A percentile compares a stretch with the other conserved stretches of the same genome.
phyloP scores from a whole-genome alignment of 2,888 invertebrate species.

The Hedychridium roseum region DNA sequence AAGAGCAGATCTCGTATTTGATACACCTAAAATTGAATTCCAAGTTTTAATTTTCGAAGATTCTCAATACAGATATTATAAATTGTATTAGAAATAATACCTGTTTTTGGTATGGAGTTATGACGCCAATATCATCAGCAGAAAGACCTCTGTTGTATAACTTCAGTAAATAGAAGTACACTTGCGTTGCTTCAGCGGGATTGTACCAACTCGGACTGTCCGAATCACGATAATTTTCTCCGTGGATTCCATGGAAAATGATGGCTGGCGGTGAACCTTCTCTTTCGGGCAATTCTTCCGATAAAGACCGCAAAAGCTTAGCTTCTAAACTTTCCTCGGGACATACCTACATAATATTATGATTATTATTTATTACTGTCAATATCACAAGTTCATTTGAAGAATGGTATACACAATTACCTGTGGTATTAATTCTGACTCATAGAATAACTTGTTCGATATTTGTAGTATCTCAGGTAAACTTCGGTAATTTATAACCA shows the following conservation, averaged over 20 bases:
- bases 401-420: conserved; percentile 59
- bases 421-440: conserved; percentile 76
- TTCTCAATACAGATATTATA: conserved; percentile 1
- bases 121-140: conserved; percentile 82
- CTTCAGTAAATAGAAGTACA: conserved; percentile 71
- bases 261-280: conserved; percentile 66
- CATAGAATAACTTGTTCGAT: conserved; percentile 86
- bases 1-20: conserved; percentile 69
- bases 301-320: conserved; percentile 56
- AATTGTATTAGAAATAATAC: conserved; percentile 21
- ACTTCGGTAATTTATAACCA: conserved; percentile 88
- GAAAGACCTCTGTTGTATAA: conserved; percentile 73
- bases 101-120: conserved; percentile 92
- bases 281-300: conserved; percentile 56
- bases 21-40: conserved; percentile 65
- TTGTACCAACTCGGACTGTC: conserved; percentile 93
- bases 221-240: conserved; percentile 73
- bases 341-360: conserved; percentile 52
- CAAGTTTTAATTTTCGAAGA: neutral
- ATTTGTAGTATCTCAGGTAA: conserved; percentile 78
- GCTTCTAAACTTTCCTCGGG: conserved; percentile 62
- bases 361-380: conserved; percentile 5
- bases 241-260: conserved; percentile 77
- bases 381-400: conserved; percentile 17
- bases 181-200: conserved; percentile 78